Conservation (phyloP, 2,888 invertebrate genomes). For the Lumbricus terrestris region DNA sequence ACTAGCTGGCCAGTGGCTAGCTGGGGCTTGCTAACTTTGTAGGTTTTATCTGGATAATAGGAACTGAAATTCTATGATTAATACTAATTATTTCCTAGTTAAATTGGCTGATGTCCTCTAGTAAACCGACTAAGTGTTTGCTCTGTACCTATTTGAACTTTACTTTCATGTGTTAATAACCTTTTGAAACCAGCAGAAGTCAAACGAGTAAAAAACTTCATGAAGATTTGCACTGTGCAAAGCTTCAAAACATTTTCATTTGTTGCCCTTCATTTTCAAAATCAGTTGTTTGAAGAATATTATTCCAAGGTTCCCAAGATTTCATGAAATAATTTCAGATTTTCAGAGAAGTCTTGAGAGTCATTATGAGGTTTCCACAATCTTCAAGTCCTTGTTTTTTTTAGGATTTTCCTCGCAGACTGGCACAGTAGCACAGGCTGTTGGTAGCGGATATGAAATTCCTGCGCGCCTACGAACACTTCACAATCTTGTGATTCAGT, state of each 20-base stretch:
- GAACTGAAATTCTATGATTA: no score
- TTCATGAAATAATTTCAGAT: neutral
- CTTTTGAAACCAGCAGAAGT: no score
- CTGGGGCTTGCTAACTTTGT: no score
- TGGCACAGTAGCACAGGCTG: constrained; percentile 78
- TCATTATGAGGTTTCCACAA: neutral
- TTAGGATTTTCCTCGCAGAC: neutral
- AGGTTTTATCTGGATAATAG: no score
- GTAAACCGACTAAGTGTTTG: no score
- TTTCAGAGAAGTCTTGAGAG: neutral
- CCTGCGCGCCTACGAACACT: constrained; percentile 94
- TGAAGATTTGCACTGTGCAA: neutral
- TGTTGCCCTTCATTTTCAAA: neutral
- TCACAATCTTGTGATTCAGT: constrained; percentile 99
- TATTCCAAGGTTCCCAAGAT: no score
- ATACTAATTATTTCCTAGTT: no score
- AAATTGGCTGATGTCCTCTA: no score
- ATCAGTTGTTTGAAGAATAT: neutral
- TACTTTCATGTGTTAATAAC: no score
- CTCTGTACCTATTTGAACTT: no score
- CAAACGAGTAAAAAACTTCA: neutral
- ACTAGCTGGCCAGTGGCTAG: no score
- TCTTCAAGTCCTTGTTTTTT: neutral
- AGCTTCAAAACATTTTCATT: neutral
- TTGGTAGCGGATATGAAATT: constrained; percentile 94